Evolutionary conservation across 2,113 vertebrate genomes (phyloP), one percentile per base, ranked within the genome.

Genomic region (Cynoglossus semilaevis): DNA sequence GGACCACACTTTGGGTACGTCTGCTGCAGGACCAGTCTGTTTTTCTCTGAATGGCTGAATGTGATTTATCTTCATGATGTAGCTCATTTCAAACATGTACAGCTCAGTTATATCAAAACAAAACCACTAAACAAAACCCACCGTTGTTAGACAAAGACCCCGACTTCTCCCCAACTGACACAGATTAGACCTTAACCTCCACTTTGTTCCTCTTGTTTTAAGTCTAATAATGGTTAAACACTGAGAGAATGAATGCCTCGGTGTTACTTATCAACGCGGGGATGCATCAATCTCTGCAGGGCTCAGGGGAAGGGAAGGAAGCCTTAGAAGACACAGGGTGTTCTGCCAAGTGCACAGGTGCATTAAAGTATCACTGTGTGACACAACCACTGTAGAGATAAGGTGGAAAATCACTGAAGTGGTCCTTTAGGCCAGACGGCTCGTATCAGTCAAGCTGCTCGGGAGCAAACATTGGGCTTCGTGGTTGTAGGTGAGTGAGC

Each of bases 321-420:
- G 14, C 38, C 43, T 48, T 16, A 48, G 43, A 71, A 64, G 48
- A 52, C 67, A 64, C 65, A 70, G 53, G 12, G 15, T 36, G 56
- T 72, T 56, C 59, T 56, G 69, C 66, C 73, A 38, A 61, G 73
- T 56, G 64, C 36, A 43, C 58, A 70, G 52, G 74, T 62, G 62
- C 74, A 61, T 70, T 77, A 70, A 67, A 45, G 68, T 65, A 75
- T 77, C 71, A 77, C 53, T 52, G 53, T 72, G 71, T 70, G 67
- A 69, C 64, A 58, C 17, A 11, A 51, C 53, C 61, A 52, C 67
- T 43, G 67, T 37, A 15, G 47, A 78, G 80, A 80, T 82, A 80
- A 82, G 74, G 72, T 56, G 69, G 54, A 58, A 73, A 79, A 74
- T 74, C 74, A 78, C 17, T 63, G 73, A 63, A 74, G 62, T 63